These are phyloP conservation scores for Megaptera novaeangliae DNA, from an alignment of 2,113 vertebrate genomes.

Conservation along the genomic window DNA sequence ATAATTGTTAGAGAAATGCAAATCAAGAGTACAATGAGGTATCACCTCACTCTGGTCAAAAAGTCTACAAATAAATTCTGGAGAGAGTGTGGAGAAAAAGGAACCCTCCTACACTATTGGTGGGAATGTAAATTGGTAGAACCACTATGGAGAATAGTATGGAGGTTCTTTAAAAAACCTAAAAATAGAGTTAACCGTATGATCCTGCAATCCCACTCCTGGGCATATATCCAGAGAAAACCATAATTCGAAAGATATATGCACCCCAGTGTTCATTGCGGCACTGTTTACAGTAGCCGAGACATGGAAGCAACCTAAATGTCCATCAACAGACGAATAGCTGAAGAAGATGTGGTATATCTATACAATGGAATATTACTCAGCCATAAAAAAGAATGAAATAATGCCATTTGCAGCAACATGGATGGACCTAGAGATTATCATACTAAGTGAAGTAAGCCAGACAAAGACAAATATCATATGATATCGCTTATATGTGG, in stretches of 20 bases:
- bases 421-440: not conserved
- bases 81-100: not conserved
- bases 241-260: not conserved
- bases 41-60: not conserved
- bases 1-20: not conserved
- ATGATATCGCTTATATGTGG: not conserved
- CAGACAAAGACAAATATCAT: not conserved
- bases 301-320: not conserved
- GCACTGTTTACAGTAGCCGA: not conserved
- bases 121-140: not conserved
- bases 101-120: not conserved
- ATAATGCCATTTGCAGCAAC: no score
- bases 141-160: not conserved
- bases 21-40: not conserved
- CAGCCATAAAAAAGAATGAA: not conserved
- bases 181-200: not conserved
- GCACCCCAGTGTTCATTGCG: not conserved
- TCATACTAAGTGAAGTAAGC: not conserved
- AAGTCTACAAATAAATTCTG: not conserved
- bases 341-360: not conserved
- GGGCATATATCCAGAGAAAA: not conserved
- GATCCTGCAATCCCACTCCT: not conserved
- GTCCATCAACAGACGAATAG: not conserved
- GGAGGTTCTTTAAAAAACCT: not conserved
- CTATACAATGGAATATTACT: fast-evolving